Conservation (phyloP, 2,113 vertebrate species). For the Rhizomys pruinosus region DNA sequence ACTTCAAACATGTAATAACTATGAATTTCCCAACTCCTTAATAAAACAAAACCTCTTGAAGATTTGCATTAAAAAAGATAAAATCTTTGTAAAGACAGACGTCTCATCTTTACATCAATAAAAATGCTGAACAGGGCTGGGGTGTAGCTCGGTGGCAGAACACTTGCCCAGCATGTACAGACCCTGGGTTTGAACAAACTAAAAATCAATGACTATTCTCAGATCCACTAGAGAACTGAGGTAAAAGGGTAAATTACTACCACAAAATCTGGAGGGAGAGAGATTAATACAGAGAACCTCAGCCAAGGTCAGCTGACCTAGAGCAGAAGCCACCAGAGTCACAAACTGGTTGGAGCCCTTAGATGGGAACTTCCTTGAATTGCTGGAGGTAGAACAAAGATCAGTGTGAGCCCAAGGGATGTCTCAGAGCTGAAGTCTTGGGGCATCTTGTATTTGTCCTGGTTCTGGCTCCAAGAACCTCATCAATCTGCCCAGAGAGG, state of each 20-base stretch:
- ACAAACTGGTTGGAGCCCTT: not conserved
- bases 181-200: not conserved
- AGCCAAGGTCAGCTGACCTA: not conserved
- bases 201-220: slow-evolving; percentile 11
- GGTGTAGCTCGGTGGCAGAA: not conserved
- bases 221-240: not conserved
- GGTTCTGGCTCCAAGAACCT: not conserved
- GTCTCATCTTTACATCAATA: not conserved
- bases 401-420: not conserved
- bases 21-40: not conserved
- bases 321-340: slow-evolving; percentile 7
- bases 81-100: slow-evolving; percentile 14
- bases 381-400: not conserved
- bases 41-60: not conserved
- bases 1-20: not conserved
- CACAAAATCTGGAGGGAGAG: not conserved
- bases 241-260: not conserved
- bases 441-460: not conserved
- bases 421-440: not conserved
- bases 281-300: not conserved
- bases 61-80: too few species aligned
- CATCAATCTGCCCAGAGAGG: not conserved
- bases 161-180: not conserved
- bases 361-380: not conserved
- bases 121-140: slow-evolving; percentile 22